Conservation (phyloP, 2,888 invertebrate genomes). For the Chymomyza procnemis region DNA sequence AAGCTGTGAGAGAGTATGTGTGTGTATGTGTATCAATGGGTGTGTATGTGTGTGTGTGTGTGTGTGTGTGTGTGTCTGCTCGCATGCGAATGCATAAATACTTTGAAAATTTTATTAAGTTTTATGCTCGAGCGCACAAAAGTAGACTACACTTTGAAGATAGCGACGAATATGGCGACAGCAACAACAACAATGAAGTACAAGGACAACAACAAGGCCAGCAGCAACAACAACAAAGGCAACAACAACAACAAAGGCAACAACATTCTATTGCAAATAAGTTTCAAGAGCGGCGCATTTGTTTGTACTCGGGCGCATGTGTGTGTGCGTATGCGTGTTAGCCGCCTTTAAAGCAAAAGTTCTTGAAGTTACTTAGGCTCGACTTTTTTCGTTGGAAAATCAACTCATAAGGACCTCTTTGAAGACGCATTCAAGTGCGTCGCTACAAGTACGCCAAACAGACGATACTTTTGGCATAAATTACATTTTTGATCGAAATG, state of each 20-base stretch:
- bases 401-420: background rate
- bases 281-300: background rate
- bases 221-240: slow-evolving; percentile 8
- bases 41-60: background rate
- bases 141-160: slow-evolving; percentile 48
- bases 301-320: background rate
- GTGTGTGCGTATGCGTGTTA: background rate
- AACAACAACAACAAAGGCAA: slow-evolving; percentile 31
- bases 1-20: too few relatives aligned
- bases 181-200: background rate
- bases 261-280: slow-evolving; percentile 58
- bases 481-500: too few relatives aligned
- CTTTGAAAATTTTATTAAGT: slow-evolving; percentile 62
- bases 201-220: background rate
- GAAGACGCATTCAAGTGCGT: background rate
- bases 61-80: background rate
- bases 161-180: slow-evolving; percentile 31
- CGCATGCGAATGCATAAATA: slow-evolving; percentile 61
- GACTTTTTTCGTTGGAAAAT: background rate
- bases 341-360: slow-evolving; percentile 44
- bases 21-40: background rate
- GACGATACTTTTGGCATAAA: too few relatives aligned
- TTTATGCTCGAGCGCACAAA: slow-evolving; percentile 51
- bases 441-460: too few relatives aligned
- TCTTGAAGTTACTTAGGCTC: slow-evolving; percentile 25